These are phyloP conservation scores for Microplitis deprimator DNA, from an alignment of 2,888 invertebrate species.

Conservation along the genomic window DNA sequence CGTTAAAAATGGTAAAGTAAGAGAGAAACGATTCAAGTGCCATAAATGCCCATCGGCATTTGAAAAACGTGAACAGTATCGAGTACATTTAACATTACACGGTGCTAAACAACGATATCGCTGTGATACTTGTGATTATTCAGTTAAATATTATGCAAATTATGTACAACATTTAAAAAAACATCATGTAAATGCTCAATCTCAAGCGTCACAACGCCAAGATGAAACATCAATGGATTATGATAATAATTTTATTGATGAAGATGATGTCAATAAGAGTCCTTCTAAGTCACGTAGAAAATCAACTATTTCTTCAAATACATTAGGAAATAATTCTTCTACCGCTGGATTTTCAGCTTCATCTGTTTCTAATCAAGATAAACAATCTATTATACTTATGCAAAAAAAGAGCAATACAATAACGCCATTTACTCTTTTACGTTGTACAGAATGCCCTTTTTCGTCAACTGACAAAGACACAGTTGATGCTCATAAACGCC, in stretches of 20 bases:
- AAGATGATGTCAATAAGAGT: slow-evolving; percentile 6
- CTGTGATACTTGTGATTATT: slow-evolving; percentile 89
- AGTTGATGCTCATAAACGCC: slow-evolving; percentile 63
- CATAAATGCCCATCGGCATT: slow-evolving; percentile 91
- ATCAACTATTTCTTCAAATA: slow-evolving; percentile 42
- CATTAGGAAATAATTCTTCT: not conserved
- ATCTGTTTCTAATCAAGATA: slow-evolving; percentile 63
- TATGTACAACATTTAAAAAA: slow-evolving; percentile 87
- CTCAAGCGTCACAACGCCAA: slow-evolving; percentile 75
- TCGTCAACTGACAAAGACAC: slow-evolving; percentile 60
- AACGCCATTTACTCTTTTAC: slow-evolving; percentile 48
- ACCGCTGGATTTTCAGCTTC: slow-evolving; percentile 2
- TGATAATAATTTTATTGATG: slow-evolving; percentile 38
- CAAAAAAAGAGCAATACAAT: slow-evolving; percentile 55
- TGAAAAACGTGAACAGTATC: slow-evolving; percentile 88
- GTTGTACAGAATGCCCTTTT: slow-evolving; percentile 64
- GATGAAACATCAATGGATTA: slow-evolving; percentile 63
- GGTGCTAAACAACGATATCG: slow-evolving; percentile 87
- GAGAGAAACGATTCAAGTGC: slow-evolving; percentile 86
- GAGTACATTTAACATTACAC: slow-evolving; percentile 85
- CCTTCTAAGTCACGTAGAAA: slow-evolving; percentile 44
- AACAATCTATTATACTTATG: slow-evolving; percentile 60
- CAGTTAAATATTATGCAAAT: slow-evolving; percentile 89
- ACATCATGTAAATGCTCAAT: slow-evolving; percentile 82
- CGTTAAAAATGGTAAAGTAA: slow-evolving; percentile 81